Evolutionary conservation across 2,113 vertebrate species (phyloP), one percentile per base, ranked within the genome.

Genomic region (Pipa parva): DNA sequence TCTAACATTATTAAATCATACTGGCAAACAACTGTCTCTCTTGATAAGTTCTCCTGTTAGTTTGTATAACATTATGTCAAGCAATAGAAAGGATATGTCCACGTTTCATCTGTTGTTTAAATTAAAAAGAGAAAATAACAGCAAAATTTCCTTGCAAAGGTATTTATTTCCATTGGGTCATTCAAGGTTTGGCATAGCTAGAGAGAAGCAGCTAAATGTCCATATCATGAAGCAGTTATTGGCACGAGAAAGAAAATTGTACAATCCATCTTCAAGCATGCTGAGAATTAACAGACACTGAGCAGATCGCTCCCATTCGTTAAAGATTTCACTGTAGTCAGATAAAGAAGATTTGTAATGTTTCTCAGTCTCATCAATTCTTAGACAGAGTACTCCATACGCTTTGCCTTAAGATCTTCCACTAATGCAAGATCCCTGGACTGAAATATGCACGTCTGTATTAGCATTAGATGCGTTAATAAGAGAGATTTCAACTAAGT

Each of bases 261-360:
- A 51, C 26, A 27, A 58, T 69, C 33, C 24, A 39, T 51, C 56
- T 60, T 56, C n/a, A 39, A 60, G 28, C 18, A 50, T 13, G 21
- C 37, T 29, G 46, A 52, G 65, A 48, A 9, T 46, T 22, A 65
- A 57, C 24, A 69, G 57, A 69, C 52, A 69, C 52, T 69, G 65
- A 69, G 57, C 65, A 59, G 57, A 59, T 60, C 65, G 42, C 65
- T 42, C 31, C 46, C 56, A 69, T 69, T 52, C 45, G 25, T 68
- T 68, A 50, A 17, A 49, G 48, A 50, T 59, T 57, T 59, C 45
- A 60, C 56, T 20, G 31, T n/a, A 52, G 45, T 69, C 65, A 51
- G 65, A 69, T 69, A 59, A 51, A 60, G 31, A 69, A 60, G 56
- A 60, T 69, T 59, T 69, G 65, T 69, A 51, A 51, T 17, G 31